Evolutionary conservation across 2,888 invertebrate species (phyloP), one percentile per base, ranked within the genome.

Genomic region (Heteromurus nitidus): DNA sequence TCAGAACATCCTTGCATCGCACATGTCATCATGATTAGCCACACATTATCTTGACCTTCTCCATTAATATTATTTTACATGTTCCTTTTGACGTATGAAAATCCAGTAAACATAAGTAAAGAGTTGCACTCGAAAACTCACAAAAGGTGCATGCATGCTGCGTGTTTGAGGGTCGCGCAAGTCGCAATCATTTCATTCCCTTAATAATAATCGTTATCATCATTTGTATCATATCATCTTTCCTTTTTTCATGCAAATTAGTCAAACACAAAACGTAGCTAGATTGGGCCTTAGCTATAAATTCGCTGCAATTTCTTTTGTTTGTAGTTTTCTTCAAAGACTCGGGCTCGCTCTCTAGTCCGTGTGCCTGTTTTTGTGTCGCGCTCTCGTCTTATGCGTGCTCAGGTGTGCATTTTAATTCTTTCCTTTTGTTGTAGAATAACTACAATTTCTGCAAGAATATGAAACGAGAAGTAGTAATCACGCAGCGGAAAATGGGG

Each of bases 221-320:
- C 62, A 30, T 28, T 30, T 7, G 64, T 44, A 65, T 28, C 55
- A 55, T 53, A 20, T 55, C 55, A 22, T 69, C 69, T 69, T 55
- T 55, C 28, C 44, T 50, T 69, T 55, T 24, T 36, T 55, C 31
- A 69, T 69, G 69, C 69, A 69, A 69, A 69, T 69, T 53, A 68
- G 28, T 18, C 28, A 50, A 11, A 50, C 50, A 50, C 7, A 50
- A 50, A 50, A n/a, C n/a, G n/a, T n/a, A n/a, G n/a, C n/a, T n/a
- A n/a, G n/a, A n/a, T n/a, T n/a, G n/a, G n/a, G n/a, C n/a, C n/a
- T n/a, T n/a, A n/a, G n/a, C n/a, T n/a, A n/a, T n/a, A n/a, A n/a
- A n/a, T n/a, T n/a, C n/a, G n/a, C n/a, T n/a, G n/a, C n/a, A n/a
- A n/a, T n/a, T n/a, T n/a, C n/a, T n/a, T n/a, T n/a, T n/a, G n/a